Conservation (phyloP, 1,140 invertebrate species). For the Linepithema humile region DNA sequence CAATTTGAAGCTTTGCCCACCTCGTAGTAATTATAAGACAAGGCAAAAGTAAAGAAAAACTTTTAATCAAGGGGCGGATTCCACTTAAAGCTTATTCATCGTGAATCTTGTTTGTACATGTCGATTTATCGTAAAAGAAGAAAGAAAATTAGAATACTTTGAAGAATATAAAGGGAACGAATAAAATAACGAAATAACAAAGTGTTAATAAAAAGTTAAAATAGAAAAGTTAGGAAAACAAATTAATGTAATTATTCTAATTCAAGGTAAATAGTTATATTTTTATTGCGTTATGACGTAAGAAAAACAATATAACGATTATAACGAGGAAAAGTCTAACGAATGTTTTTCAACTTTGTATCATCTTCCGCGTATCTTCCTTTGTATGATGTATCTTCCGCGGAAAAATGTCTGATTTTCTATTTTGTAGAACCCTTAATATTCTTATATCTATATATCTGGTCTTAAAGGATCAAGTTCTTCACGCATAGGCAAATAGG, state of each 20-base stretch:
- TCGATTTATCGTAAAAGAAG: slow-evolving; percentile 9
- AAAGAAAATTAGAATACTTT: not conserved
- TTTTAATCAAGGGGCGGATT: slow-evolving; percentile 15
- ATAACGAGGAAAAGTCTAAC: too few relatives aligned
- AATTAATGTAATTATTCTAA: not conserved
- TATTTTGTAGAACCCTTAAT: not conserved
- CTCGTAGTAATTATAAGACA: slow-evolving; percentile 14
- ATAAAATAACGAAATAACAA: not conserved
- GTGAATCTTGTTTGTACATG: not conserved
- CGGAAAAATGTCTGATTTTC: too few relatives aligned
- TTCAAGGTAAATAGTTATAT: too few relatives aligned
- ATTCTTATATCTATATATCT: slow-evolving; percentile 8
- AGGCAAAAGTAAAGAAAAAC: slow-evolving; percentile 4
- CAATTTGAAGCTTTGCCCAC: not conserved
- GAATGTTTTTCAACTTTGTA: too few relatives aligned
- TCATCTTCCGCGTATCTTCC: too few relatives aligned
- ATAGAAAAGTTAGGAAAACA: not conserved
- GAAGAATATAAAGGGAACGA: not conserved
- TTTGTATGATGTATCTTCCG: too few relatives aligned
- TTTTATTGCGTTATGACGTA: too few relatives aligned
- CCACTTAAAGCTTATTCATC: not conserved
- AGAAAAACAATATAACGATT: too few relatives aligned
- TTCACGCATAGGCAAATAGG: not conserved
- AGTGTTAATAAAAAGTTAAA: not conserved
- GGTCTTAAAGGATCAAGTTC: slow-evolving; percentile 12